Evolutionary conservation across 2,113 vertebrate species (phyloP), one percentile per base, ranked within the genome.

Genomic region (Vicugna pacos): DNA sequence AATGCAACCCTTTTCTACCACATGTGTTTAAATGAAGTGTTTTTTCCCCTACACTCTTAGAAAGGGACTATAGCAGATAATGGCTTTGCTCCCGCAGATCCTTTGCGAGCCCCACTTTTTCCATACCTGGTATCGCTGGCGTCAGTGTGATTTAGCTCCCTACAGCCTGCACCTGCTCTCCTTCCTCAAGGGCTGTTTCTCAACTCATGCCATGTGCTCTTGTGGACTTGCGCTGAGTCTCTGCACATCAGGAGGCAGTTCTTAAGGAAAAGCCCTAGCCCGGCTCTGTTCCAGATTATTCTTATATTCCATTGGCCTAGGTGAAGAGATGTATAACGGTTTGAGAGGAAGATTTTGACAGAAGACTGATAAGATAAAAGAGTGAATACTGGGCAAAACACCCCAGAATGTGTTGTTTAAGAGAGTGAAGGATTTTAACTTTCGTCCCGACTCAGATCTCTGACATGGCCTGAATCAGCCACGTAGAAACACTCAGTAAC

Each of bases 381-480:
- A 16, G 11, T 58, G 46, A 35, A 75, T n/a, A 12, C 8, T 9
- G 1, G 48, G 11, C 2, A 77, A 38, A 84, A 20, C 14, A 26
- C 5, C 4, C 1, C 5, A 30, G 4, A 32, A 20, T 26, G 9
- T 60, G 64, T 35, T 13, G 50, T 89, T 84, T 42, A 54, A 16
- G 46, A 38, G 9, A 88, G 10, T 24, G 79, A n/a, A 19, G 1
- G 15, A 30, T 79, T 89, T 96, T 7, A 58, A 20, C 65, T 96
- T 97, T 89, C 89, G 20, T 89, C n/a, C 79, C 88, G 82, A 94
- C 65, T 82, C 46, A 2, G 80, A 46, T 90, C 69, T 97, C 98
- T 92, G 88, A 91, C 6, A 22, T 90, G 8, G 69, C 52, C n/a
- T 98, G 97, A 97, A 96, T 97, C 96, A 98, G 42, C 12, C 38